Percentiles rank a stretch among this genome's conserved stretches.
phyloP scores from a whole-genome alignment of 2,888 invertebrate genomes.

The Saturnia pavonia region DNA sequence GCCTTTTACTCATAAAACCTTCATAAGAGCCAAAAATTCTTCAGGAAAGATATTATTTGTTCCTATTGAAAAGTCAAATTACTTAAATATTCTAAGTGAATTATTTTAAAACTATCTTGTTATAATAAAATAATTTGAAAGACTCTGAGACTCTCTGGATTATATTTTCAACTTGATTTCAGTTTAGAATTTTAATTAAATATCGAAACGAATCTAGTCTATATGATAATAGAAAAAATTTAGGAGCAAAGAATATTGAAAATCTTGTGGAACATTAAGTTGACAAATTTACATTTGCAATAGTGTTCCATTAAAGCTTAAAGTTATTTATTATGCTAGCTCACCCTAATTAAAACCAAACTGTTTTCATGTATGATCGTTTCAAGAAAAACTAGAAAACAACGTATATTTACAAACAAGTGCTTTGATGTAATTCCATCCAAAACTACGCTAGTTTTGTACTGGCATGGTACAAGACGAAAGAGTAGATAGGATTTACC shows the following conservation, averaged over 20 bases:
- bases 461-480: background rate
- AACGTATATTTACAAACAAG: background rate
- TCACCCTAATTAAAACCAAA: background rate
- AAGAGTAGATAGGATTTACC: background rate
- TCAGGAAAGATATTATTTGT: constrained; percentile 2
- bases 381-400: background rate
- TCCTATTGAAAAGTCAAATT: constrained; percentile 19
- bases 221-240: background rate
- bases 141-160: constrained; percentile 12
- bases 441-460: background rate
- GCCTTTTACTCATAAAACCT: constrained; percentile 28
- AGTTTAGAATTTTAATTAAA: background rate
- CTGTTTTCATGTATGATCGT: background rate
- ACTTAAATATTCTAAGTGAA: constrained; percentile 33
- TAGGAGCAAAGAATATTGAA: background rate
- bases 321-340: background rate
- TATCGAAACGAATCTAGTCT: background rate
- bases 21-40: constrained; percentile 23
- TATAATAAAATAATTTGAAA: constrained; percentile 17
- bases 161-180: constrained; percentile 10
- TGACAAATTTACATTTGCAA: background rate
- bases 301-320: too few relatives aligned
- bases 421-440: background rate
- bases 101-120: constrained; percentile 26
- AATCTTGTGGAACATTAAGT: background rate